Evolutionary conservation across 2,113 vertebrate species (phyloP), one percentile per base, ranked within the genome.

Genomic region (Xiphophorus couchianus): DNA sequence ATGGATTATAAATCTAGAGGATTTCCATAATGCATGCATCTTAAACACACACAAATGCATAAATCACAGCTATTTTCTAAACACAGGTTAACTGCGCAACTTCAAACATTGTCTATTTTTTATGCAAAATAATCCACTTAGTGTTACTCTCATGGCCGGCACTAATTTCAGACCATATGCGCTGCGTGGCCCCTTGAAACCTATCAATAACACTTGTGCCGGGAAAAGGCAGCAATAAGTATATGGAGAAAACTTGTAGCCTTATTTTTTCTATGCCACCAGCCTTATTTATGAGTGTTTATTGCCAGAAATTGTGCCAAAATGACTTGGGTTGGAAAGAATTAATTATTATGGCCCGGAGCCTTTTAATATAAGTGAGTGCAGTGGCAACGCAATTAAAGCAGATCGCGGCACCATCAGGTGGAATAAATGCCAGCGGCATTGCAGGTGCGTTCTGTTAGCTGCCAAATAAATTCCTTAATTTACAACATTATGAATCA

Each of bases 401-500:
- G 96, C 96, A 96, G 95, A 97, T 96, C 90, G 94, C 90, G 90
- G 93, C 88, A 85, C 96, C 95, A 96, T 96, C 95, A 95, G 92
- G 95, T 96, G 94, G 81, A 94, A 95, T 94, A 94, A 96, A 96
- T 94, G 96, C 90, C 95, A 94, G 83, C 95, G 92, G 93, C 95
- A 93, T 89, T 93, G 89, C 94, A 93, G 95, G 95, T 95, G 95
- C 94, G 91, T 95, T 95, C 96, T 96, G 96, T 94, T 96, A 93
- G 94, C 96, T 97, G 97, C 97, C 97, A 98, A 97, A 93, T 96
- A 96, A 96, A 96, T 95, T 94, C 91, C 91, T 96, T 97, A 97
- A 98, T 97, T 99, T 97, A 99, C 96, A 96, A 95, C 97, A 98
- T 98, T 97, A 98, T 97, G 96, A 97, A 99, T 99, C 97, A 96